Base-by-base conservation (phyloP, 2,113 vertebrate species). In the Erinaceus europaeus region DNA sequence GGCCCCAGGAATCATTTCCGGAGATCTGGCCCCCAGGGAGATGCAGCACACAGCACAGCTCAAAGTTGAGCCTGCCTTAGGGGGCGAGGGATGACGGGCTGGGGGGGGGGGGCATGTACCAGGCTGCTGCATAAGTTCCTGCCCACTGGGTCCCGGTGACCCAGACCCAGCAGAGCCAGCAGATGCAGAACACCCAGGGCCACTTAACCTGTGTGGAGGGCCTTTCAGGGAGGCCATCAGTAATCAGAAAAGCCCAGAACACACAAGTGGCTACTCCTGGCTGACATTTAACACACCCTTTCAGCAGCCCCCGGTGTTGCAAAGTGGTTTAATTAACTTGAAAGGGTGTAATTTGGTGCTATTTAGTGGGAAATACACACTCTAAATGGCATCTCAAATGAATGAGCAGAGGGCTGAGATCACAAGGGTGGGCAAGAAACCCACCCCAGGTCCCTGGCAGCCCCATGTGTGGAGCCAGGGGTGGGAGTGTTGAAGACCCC, bases 281-380 rank as follows among this genome's bases (percentile, higher is more conserved):
- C 84, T 95, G 95, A 95, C 84, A 93, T 94, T 92, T 18, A 90
- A 87, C n/a, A 90, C 84, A 84, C 65, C 46, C 94, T 88, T 90
- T 91, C 90, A 88, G 88, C 61, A 77, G 91, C 90, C 92, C 94
- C 74, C 44, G 29, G 59, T 3, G 78, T 9, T 64, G 64, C 82
- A 78, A 93, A 94, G 95, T 0, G 65, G 90, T 81, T 94, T 94
- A 91, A 94, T 95, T 95, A 95, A 94, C 88, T 78, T 89, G 94
- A 95, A 95, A 96, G 94, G 94, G 75, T 94, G 76, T 91, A 75
- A 96, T 95, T 95, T 96, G 93, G 91, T 65, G 93, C 95, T 95
- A 74, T 94, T 95, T 89, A 95, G 85, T 48, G 93, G 92, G 89
- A 94, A 91, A 94, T 46, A 93, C 40, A 92, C 74, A 76, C 83